Conservation (phyloP, 35 echinoderm and acorn worm species). For the Apostichopus japonicus region DNA sequence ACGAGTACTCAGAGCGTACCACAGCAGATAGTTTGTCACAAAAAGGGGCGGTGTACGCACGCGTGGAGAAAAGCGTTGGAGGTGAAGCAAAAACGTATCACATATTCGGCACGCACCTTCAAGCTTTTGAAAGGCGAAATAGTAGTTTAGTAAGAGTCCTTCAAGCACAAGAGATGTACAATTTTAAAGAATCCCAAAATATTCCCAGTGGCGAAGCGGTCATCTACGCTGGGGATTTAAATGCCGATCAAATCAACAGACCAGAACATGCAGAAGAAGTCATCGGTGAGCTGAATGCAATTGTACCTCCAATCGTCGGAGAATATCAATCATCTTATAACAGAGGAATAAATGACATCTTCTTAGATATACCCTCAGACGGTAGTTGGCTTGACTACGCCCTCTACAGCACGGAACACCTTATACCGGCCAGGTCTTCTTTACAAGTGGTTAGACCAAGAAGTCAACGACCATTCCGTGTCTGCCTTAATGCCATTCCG, state of each 20-base stretch:
- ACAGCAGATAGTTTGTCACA: conserved; percentile 72
- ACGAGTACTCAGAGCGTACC: conserved; percentile 32
- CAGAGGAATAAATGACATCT: conserved; percentile 70
- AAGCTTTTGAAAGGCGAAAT: conserved; percentile 44
- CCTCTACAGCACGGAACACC: conserved; percentile 66
- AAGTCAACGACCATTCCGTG: conserved; percentile 16
- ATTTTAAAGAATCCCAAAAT: conserved; percentile 50
- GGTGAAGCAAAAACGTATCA: conserved; percentile 49
- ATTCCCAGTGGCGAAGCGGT: conserved; percentile 72
- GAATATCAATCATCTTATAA: conserved; percentile 68
- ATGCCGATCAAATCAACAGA: conserved; percentile 64
- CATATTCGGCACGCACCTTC: conserved; percentile 81
- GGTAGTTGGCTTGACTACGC: conserved; percentile 81
- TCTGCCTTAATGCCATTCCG: conserved; percentile 47
- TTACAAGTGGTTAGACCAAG: conserved; percentile 63
- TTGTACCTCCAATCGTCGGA: conserved; percentile 56
- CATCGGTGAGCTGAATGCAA: conserved; percentile 51
- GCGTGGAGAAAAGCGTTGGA: conserved; percentile 59
- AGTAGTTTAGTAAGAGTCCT: conserved; percentile 40
- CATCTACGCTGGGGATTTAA: conserved; percentile 76
- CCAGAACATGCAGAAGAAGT: conserved; percentile 55
- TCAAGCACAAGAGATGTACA: conserved; percentile 63
- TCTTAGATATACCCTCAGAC: conserved; percentile 14
- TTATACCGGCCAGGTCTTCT: conserved; percentile 47
- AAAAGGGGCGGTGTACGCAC: conserved; percentile 73